A percentile compares a stretch with the other conserved stretches of the same genome.
These are phyloP conservation scores for Columbina picui DNA, from an alignment of 2,113 vertebrate species.

Conservation along the genomic window DNA sequence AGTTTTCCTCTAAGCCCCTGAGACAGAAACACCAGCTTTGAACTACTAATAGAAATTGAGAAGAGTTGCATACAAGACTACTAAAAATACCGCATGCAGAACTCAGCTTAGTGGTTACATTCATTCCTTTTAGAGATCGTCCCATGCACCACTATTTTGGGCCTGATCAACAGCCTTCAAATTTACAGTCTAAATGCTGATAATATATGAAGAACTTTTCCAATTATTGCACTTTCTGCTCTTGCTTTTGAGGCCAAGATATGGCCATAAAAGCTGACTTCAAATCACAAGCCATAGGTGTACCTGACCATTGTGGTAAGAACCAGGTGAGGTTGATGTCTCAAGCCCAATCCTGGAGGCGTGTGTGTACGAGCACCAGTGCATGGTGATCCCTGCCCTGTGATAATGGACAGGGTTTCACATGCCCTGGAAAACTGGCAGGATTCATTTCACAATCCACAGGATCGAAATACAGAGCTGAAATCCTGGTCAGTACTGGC, in stretches of 20 bases:
- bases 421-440: not conserved
- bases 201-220: not conserved
- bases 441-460: not conserved
- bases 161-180: not conserved
- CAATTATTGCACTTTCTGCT: not conserved
- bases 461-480: not conserved
- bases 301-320: fast-evolving
- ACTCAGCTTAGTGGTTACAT: not conserved
- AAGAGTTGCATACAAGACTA: not conserved
- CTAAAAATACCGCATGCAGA: not conserved
- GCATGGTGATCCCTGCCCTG: fast-evolving
- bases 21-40: not conserved
- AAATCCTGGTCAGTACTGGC: not conserved
- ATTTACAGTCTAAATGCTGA: not conserved
- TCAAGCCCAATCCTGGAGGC: not conserved
- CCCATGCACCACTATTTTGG: not conserved
- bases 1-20: slow-evolving; percentile 87
- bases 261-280: not conserved
- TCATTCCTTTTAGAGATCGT: not conserved
- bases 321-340: not conserved
- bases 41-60: not conserved
- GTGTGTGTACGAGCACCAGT: fast-evolving
- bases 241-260: not conserved
- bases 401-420: not conserved
- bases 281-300: not conserved